Percentiles rank a stretch among this genome's conserved stretches.
Evolutionary conservation across 2,888 invertebrate species (phyloP).

Genomic region (Dryococelus australis): DNA sequence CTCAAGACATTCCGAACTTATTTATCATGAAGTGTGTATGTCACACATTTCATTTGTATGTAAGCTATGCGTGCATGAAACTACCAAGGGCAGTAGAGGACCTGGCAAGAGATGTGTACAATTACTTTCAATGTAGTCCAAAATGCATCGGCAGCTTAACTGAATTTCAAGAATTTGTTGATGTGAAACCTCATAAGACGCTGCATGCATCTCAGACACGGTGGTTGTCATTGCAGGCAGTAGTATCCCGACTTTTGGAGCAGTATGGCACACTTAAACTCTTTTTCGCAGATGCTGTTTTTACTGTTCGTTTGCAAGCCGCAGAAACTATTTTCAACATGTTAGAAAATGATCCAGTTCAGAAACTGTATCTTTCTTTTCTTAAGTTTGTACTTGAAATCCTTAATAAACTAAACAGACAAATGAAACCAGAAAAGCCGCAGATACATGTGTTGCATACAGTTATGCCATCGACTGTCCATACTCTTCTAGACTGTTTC

Average conservation of each 20-base stretch:
- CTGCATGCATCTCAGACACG: conserved; percentile 50
- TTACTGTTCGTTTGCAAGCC: neutral
- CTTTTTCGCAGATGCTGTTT: conserved; percentile 28
- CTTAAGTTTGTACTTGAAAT: neutral
- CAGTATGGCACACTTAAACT: conserved; percentile 29
- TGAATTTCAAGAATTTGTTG: neutral
- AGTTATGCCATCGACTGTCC: no score
- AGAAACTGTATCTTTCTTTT: conserved; percentile 18
- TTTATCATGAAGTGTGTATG: conserved; percentile 54
- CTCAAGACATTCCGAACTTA: conserved; percentile 52
- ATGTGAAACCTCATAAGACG: neutral
- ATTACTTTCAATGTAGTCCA: no score
- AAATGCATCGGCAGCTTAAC: conserved; percentile 46
- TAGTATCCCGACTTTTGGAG: no score
- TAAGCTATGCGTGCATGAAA: conserved; percentile 51
- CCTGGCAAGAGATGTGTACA: conserved; percentile 50
- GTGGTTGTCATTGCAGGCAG: conserved; percentile 52
- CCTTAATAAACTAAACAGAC: neutral
- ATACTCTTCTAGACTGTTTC: no score
- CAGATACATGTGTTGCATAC: no score
- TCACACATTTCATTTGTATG: conserved; percentile 45
- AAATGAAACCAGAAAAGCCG: neutral
- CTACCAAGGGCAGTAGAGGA: conserved; percentile 53
- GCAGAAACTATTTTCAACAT: no score
- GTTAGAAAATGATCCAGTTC: conserved; percentile 16